phyloP scores from a whole-genome alignment of 1,140 invertebrate species.

The Cyrtorhinus lividipennis region DNA sequence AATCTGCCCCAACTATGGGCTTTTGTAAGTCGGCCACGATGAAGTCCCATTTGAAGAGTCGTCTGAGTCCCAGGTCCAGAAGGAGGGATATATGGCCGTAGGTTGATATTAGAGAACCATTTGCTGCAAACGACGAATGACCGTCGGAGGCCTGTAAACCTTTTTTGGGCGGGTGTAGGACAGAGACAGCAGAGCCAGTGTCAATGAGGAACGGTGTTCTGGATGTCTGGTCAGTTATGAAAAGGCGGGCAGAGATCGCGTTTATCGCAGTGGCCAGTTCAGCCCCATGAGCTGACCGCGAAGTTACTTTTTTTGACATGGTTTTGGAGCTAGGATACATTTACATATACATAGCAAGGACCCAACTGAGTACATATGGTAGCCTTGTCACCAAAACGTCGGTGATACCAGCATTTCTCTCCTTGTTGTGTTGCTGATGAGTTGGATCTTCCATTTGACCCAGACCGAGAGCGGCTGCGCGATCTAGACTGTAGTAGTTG shows the following conservation, averaged over 20 bases:
- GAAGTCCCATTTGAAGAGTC: slow-evolving; percentile 30
- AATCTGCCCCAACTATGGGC: slow-evolving; percentile 32
- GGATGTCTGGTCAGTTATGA: slow-evolving; percentile 24
- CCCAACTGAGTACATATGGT: slow-evolving; percentile 22
- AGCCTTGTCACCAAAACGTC: slow-evolving; percentile 19
- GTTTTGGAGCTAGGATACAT: slow-evolving; percentile 21
- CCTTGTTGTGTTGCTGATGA: neutral
- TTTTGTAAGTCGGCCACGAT: slow-evolving; percentile 30
- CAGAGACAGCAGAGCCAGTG: slow-evolving; percentile 28
- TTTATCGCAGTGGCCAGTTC: slow-evolving; percentile 1
- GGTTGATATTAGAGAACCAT: slow-evolving; percentile 27
- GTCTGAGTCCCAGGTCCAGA: slow-evolving; percentile 28
- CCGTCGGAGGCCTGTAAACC: neutral
- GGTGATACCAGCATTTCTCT: slow-evolving; percentile 16
- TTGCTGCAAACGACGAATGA: slow-evolving; percentile 18
- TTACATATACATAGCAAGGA: no score
- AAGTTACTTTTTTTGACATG: slow-evolving; percentile 1
- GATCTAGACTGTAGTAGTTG: neutral
- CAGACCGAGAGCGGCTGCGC: neutral
- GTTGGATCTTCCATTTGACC: neutral
- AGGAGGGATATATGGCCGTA: slow-evolving; percentile 26
- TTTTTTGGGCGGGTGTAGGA: slow-evolving; percentile 20
- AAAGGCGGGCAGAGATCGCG: slow-evolving; percentile 17
- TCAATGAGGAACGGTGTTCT: slow-evolving; percentile 23
- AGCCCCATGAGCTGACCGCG: slow-evolving; percentile 17